Conservation (phyloP, 2,113 vertebrate species). For the Parus major region DNA sequence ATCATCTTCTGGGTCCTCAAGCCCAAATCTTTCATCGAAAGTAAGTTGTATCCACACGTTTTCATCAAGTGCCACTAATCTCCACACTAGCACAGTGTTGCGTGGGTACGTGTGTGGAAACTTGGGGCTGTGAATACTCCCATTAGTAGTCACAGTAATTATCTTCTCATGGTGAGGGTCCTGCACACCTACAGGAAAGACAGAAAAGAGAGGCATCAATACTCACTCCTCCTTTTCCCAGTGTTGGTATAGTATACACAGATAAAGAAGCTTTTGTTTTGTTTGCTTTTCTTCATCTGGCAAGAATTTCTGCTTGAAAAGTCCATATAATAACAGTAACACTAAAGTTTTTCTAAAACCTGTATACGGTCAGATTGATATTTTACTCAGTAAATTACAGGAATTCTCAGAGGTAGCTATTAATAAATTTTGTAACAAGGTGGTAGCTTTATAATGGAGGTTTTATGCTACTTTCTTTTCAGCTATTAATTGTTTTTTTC, state of each 20-base stretch:
- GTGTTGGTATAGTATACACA: not conserved
- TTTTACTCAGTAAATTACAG: not conserved
- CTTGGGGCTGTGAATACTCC: constrained; percentile 91
- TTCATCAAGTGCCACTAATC: constrained; percentile 84
- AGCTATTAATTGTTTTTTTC: not conserved
- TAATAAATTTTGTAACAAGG: not conserved
- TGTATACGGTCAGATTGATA: not conserved
- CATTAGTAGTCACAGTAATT: constrained; percentile 87
- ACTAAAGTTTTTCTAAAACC: not conserved
- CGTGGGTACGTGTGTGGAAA: constrained; percentile 93
- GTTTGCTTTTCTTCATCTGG: not conserved
- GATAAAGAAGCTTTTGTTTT: not conserved
- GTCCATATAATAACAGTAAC: not conserved
- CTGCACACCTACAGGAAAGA: constrained; percentile 86
- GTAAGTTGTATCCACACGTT: constrained; percentile 90
- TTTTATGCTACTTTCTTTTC: not conserved
- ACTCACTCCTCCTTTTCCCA: not conserved
- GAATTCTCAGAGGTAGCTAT: not conserved
- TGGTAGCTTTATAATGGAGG: not conserved
- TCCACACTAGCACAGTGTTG: constrained; percentile 88
- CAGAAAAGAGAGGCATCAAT: constrained; percentile 21
- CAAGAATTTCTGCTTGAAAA: not conserved
- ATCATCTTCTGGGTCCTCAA: constrained; percentile 95
- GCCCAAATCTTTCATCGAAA: constrained; percentile 93
- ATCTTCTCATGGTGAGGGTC: constrained; percentile 93